Evolutionary conservation across 2,888 invertebrate genomes (phyloP).

Genomic region (Noctua pronuba): DNA sequence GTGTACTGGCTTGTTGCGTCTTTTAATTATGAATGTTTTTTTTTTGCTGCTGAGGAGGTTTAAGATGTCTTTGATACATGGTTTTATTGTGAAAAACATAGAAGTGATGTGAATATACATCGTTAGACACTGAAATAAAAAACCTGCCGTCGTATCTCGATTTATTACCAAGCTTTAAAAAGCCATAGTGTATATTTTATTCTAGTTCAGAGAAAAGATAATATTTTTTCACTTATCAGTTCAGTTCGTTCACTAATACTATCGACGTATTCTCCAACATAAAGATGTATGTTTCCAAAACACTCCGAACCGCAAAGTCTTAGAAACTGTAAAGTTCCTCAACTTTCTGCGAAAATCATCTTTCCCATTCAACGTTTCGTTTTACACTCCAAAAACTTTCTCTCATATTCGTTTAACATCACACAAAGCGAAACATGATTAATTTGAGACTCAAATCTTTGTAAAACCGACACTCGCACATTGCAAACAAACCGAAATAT

Average conservation of each 20-base stretch:
- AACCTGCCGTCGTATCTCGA: neutral
- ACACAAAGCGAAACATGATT: conserved; percentile 60
- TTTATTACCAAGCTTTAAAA: neutral
- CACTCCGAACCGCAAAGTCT: conserved; percentile 38
- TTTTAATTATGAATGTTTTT: neutral
- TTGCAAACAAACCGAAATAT: conserved; percentile 63
- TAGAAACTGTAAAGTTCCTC: conserved; percentile 45
- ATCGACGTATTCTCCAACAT: neutral
- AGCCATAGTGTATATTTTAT: neutral
- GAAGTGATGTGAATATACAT: neutral
- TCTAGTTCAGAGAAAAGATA: neutral
- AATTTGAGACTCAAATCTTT: conserved; percentile 59
- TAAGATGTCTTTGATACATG: neutral
- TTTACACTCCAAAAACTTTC: conserved; percentile 50
- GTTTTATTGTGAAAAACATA: neutral
- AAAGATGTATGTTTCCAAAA: conserved; percentile 41
- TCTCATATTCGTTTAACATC: conserved; percentile 52
- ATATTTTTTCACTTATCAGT: no score
- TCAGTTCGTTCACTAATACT: no score
- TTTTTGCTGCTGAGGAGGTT: neutral
- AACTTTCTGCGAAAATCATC: conserved; percentile 50
- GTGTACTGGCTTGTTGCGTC: neutral
- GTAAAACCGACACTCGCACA: conserved; percentile 55
- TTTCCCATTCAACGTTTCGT: conserved; percentile 48
- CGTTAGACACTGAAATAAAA: neutral